These are phyloP conservation scores for Brachyalestes nurse DNA, from an alignment of 2,797 vertebrate genomes.

Conservation along the genomic window DNA sequence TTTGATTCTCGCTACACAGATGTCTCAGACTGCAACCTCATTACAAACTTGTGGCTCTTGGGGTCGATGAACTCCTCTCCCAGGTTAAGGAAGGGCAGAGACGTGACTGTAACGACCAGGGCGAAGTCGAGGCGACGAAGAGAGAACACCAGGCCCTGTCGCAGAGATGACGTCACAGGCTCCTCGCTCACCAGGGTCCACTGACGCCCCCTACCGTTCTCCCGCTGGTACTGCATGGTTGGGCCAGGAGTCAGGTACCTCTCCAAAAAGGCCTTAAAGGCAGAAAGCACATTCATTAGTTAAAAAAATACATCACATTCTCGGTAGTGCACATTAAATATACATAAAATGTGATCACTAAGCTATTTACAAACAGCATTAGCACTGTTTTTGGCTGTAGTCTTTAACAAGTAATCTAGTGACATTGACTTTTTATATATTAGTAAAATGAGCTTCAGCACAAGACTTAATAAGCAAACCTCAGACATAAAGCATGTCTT, in stretches of 20 bases:
- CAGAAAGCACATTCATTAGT: not conserved
- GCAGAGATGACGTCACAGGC: constrained; percentile 89
- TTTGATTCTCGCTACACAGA: constrained; percentile 78
- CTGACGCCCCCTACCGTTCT: constrained; percentile 91
- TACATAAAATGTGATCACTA: no score
- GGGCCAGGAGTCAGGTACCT: constrained; percentile 89
- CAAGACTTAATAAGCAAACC: no score
- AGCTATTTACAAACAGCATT: not conserved
- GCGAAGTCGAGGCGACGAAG: constrained; percentile 91
- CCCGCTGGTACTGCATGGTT: constrained; percentile 93
- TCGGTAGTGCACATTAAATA: not conserved
- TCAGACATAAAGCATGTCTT: no score
- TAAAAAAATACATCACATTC: no score
- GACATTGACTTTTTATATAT: not conserved
- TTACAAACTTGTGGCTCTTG: constrained; percentile 97
- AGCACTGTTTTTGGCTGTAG: not conserved
- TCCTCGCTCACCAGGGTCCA: constrained; percentile 95
- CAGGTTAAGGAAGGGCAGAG: constrained; percentile 91
- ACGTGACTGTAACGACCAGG: constrained; percentile 88
- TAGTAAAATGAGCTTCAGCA: no score
- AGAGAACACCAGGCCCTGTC: constrained; percentile 87
- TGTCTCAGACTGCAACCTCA: constrained; percentile 97
- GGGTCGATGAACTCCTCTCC: constrained; percentile 96
- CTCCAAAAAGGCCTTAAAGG: constrained; percentile 89
- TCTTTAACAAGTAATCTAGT: not conserved